Percentiles rank a stretch among this genome's conserved stretches.
Evolutionary conservation across 2,113 vertebrate genomes (phyloP).

Genomic region (Notechis scutatus): DNA sequence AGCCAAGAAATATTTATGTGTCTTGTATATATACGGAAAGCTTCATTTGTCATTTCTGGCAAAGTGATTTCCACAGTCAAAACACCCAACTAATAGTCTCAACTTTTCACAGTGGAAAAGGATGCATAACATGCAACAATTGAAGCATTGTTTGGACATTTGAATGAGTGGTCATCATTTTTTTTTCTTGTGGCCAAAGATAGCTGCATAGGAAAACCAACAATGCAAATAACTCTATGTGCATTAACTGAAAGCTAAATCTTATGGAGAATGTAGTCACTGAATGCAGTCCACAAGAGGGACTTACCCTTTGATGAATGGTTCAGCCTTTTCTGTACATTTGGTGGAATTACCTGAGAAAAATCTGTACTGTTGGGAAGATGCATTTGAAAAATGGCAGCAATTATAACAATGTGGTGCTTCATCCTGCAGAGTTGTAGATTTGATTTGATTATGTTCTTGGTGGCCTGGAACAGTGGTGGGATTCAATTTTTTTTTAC

Average conservation of each 20-base stretch:
- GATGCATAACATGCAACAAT: background rate
- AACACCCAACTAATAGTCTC: background rate
- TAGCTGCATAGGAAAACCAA: background rate
- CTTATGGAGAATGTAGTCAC: background rate
- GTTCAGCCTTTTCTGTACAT: background rate
- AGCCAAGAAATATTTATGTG: background rate
- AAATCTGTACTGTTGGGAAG: background rate
- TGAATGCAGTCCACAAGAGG: background rate
- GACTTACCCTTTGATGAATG: background rate
- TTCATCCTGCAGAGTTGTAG: background rate
- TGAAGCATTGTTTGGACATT: background rate
- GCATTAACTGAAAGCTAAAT: background rate
- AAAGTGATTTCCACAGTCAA: background rate
- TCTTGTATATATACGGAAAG: background rate
- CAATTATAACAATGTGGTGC: background rate
- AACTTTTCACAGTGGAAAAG: background rate
- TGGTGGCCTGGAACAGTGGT: background rate
- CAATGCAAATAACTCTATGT: background rate
- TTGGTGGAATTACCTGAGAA: background rate
- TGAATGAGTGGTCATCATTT: background rate
- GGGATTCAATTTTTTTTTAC: too few relatives aligned
- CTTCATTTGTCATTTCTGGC: background rate
- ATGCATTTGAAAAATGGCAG: background rate
- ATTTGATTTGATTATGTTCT: conserved; percentile 12
- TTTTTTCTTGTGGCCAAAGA: background rate